These are phyloP conservation scores for Drosophila setosimentum DNA, from an alignment of 2,888 invertebrate genomes.

Conservation along the genomic window DNA sequence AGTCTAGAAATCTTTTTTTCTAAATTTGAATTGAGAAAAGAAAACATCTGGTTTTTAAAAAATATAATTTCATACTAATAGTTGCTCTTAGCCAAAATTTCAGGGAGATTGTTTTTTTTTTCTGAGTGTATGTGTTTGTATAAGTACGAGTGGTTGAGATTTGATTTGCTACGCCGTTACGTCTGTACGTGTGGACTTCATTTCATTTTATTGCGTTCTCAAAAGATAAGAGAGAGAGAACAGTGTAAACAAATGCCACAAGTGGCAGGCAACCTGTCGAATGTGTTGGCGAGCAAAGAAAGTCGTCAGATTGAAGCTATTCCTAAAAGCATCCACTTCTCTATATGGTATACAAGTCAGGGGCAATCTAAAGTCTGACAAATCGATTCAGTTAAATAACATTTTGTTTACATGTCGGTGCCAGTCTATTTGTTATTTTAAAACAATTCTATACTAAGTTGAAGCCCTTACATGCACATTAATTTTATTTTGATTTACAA, in stretches of 20 bases:
- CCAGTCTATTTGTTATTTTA: slow-evolving; percentile 52
- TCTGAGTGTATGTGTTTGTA: neutral
- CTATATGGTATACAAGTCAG: neutral
- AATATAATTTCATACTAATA: too few relatives aligned
- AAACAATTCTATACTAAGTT: slow-evolving; percentile 37
- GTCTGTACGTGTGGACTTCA: slow-evolving; percentile 3
- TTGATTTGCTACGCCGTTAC: slow-evolving; percentile 43
- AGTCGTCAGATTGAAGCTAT: slow-evolving; percentile 9
- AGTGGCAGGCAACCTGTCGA: slow-evolving; percentile 14
- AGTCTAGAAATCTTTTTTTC: neutral
- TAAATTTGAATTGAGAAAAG: neutral
- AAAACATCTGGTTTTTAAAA: neutral
- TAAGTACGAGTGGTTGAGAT: slow-evolving; percentile 6
- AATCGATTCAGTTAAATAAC: slow-evolving; percentile 36
- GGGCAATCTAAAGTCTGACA: slow-evolving; percentile 4
- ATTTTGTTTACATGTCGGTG: slow-evolving; percentile 41
- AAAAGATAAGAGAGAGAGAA: slow-evolving; percentile 46
- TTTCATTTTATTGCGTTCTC: slow-evolving; percentile 42
- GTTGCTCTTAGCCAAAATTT: neutral
- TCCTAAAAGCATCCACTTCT: slow-evolving; percentile 7
- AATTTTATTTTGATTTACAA: neutral
- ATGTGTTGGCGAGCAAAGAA: neutral
- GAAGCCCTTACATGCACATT: slow-evolving; percentile 2
- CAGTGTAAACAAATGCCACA: slow-evolving; percentile 46
- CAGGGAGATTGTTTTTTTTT: neutral